Base-by-base conservation (phyloP, 2,888 invertebrate genomes). In the Xanthostigma xanthostigma region DNA sequence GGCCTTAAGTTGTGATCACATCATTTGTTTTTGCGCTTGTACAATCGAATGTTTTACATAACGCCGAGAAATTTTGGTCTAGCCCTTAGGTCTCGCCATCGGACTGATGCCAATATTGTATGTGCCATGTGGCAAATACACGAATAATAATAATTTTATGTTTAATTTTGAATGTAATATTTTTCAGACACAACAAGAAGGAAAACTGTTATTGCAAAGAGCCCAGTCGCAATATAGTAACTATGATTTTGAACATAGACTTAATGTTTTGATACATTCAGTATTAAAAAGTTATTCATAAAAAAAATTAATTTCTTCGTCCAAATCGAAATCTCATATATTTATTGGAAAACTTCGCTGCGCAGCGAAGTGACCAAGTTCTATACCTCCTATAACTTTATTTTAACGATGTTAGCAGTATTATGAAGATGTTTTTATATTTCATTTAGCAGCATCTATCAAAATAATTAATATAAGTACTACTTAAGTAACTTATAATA, bases 201-300 rank as follows among this genome's bases (percentile, higher is more conserved):
- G 76, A 27, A 73, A 66, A 59, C 56, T 54, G 39, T 58, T 70
- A 37, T 58, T 79, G 27, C 59, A 65, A 36, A 67, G 71, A 55
- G 69, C 72, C 34, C 70, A 75, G 58, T 67, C 66, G 45, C 68
- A 69, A 45, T 79, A 75, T 59, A 76, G 71, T 57, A 75, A 76
- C 56, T 81, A 78, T 57, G 81, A 82, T 62, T 81, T 81, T 62
- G 80, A 81, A 59, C 76, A 74, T 58, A 70, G 79, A 44, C 67
- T 82, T 41, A 74, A 69, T 54, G 75, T 80, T 34, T 66, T 78
- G 53, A 74, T 81, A 44, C 75, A 78, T 58, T 70, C 74, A 44
- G 71, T 76, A 41, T 62, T 76, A 51, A 68, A 65, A 56, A 59
- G 17, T 17, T 37, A 57, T 46, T 41, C 53, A 17, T 51, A 54